Conservation (phyloP, 2,888 invertebrate species). For the Tenthredo notha region DNA sequence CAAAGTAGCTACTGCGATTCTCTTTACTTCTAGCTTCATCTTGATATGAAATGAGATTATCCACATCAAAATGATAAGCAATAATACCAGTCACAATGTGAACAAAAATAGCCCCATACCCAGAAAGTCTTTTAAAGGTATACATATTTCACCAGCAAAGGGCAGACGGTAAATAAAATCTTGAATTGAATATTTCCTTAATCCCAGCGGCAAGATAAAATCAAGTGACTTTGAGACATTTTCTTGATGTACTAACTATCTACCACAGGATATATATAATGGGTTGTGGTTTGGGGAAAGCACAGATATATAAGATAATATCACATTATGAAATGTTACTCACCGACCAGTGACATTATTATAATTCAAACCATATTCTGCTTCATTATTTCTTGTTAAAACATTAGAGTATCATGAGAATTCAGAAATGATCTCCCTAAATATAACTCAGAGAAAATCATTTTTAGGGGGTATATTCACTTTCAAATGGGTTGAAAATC, state of each 20-base stretch:
- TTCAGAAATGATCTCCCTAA: background rate
- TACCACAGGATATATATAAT: background rate
- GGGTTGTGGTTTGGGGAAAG: background rate
- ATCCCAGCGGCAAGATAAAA: background rate
- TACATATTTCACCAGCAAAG: slow-evolving; percentile 5
- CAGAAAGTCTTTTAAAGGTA: background rate
- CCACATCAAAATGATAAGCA: slow-evolving; percentile 71
- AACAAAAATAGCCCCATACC: background rate
- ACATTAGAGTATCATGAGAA: background rate
- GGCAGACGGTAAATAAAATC: background rate
- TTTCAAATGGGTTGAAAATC: no score
- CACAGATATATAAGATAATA: background rate
- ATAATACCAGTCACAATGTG: slow-evolving; percentile 4
- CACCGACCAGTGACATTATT: no score
- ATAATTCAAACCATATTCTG: background rate
- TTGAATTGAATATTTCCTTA: background rate
- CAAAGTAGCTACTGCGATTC: slow-evolving; percentile 71
- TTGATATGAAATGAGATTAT: slow-evolving; percentile 67
- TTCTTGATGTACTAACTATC: background rate
- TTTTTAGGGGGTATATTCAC: no score
- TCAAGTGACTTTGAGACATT: background rate
- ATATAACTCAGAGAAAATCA: no score
- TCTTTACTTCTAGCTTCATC: slow-evolving; percentile 60
- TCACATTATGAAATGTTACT: background rate
- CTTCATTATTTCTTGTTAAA: background rate